Percentiles rank a stretch among this genome's conserved stretches.
Conservation (phyloP, 2,113 vertebrate species). For the Mionectes macconnelli region DNA sequence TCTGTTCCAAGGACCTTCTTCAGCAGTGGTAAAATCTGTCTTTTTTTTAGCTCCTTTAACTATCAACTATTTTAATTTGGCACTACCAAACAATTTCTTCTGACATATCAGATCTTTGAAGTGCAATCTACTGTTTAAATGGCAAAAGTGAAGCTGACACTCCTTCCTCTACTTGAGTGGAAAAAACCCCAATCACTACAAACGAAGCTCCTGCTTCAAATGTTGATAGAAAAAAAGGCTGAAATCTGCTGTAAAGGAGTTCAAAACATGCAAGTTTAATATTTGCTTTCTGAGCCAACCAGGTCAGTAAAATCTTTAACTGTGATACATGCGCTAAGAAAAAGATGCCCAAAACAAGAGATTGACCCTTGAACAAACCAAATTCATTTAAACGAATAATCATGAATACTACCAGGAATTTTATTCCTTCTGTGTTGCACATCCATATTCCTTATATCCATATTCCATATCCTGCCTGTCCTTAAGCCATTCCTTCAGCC, state of each 20-base stretch:
- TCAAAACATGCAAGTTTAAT: background rate
- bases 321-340: fast-evolving
- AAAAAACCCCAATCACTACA: background rate
- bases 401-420: background rate
- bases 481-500: background rate
- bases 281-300: background rate
- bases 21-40: background rate
- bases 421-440: background rate
- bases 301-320: background rate
- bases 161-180: background rate
- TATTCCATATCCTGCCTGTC: background rate
- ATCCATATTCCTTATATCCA: too few species aligned
- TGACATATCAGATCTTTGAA: background rate
- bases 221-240: background rate
- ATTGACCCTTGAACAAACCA: background rate
- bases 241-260: background rate
- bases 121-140: background rate
- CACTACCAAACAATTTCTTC: background rate
- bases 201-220: background rate
- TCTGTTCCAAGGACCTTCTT: background rate
- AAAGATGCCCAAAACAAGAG: background rate
- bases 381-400: background rate
- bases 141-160: background rate
- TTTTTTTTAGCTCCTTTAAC: background rate
- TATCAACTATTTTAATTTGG: background rate